Evolutionary conservation across 2,797 vertebrate genomes (phyloP).

Genomic region (Ceyx erithaca): DNA sequence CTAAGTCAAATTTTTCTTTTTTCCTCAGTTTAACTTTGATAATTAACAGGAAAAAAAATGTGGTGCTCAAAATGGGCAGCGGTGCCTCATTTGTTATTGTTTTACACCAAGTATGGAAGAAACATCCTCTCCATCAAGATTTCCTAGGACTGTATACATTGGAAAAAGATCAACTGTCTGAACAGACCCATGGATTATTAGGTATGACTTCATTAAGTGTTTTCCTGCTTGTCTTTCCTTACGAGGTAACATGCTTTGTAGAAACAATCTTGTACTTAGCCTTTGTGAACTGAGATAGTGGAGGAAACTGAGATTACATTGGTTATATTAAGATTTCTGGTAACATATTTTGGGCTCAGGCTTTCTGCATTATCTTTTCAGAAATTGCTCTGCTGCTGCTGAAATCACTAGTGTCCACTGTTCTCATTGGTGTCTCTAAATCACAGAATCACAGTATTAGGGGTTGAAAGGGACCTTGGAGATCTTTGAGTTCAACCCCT

Average conservation of each 20-base stretch:
- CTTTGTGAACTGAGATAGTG: neutral
- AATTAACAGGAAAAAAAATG: constrained; percentile 81
- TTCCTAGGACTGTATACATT: constrained; percentile 92
- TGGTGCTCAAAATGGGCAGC: constrained; percentile 83
- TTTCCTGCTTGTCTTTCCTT: neutral
- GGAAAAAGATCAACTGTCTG: constrained; percentile 84
- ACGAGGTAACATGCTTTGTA: neutral
- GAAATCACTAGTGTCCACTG: neutral
- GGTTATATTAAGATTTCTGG: neutral
- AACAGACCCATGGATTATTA: constrained; percentile 88
- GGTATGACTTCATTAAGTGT: constrained; percentile 78
- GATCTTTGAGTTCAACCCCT: no score
- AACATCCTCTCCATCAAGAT: constrained; percentile 81
- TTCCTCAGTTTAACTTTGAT: constrained; percentile 82
- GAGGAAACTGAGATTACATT: neutral
- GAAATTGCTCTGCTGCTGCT: neutral
- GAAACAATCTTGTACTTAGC: neutral
- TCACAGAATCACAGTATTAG: no score
- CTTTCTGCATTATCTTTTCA: neutral
- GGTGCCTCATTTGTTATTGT: constrained; percentile 86
- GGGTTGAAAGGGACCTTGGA: no score
- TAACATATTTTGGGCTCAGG: neutral
- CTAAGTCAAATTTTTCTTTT: neutral
- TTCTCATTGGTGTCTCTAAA: neutral
- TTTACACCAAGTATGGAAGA: constrained; percentile 88